Percentiles rank a stretch among this genome's conserved stretches.
Evolutionary conservation across 2,797 vertebrate genomes (phyloP).

Genomic region (Threskiornis aethiopicus): DNA sequence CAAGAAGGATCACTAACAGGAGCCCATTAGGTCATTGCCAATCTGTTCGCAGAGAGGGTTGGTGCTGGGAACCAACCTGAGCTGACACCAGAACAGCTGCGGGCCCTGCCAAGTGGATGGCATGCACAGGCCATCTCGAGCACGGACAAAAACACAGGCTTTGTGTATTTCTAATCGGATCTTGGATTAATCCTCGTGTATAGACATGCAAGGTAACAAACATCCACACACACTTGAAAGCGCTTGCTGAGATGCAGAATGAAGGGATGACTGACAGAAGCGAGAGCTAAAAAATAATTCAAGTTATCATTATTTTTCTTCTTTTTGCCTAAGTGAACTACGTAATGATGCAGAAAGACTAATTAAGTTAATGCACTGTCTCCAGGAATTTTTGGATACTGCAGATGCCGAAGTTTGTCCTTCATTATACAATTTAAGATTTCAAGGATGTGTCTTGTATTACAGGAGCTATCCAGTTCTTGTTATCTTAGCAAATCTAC

Average conservation of each 20-base stretch:
- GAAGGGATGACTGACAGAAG: neutral
- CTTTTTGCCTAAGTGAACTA: neutral
- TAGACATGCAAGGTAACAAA: neutral
- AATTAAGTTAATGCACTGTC: neutral
- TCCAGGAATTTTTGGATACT: neutral
- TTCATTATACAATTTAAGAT: neutral
- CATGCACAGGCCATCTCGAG: neutral
- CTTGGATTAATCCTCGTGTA: neutral
- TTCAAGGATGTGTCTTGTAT: neutral
- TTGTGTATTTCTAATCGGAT: neutral
- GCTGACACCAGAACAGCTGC: conserved; percentile 29
- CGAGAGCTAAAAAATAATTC: neutral
- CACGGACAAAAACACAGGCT: neutral
- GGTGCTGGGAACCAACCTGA: conserved; percentile 13
- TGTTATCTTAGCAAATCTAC: neutral
- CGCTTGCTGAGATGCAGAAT: neutral
- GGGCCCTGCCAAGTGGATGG: neutral
- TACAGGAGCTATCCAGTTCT: neutral
- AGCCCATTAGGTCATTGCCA: neutral
- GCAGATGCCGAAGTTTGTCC: neutral
- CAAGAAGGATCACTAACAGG: neutral
- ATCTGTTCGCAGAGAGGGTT: neutral
- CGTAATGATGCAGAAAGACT: neutral
- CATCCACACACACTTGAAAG: neutral
- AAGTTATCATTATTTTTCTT: neutral